phyloP scores from a whole-genome alignment of 2,797 vertebrate genomes.

The Zalophus californianus region DNA sequence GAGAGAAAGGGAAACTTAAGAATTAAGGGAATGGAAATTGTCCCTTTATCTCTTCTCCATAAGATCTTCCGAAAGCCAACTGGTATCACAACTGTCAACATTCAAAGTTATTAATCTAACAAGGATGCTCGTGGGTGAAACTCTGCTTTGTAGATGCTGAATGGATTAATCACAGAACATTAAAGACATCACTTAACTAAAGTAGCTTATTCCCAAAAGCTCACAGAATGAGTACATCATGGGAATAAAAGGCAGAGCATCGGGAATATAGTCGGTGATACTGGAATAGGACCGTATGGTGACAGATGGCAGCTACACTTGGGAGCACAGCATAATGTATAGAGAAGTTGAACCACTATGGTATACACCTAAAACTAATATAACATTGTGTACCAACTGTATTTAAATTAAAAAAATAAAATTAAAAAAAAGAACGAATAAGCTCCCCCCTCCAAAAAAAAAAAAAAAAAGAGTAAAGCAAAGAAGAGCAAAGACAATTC shows the following conservation, averaged over 20 bases:
- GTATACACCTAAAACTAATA: neutral
- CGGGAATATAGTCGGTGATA: neutral
- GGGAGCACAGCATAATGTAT: neutral
- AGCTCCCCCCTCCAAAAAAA: neutral
- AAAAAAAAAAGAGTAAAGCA: neutral
- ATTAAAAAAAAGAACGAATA: neutral
- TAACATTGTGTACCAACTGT: neutral
- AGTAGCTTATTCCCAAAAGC: constrained; percentile 32
- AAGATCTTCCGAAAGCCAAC: neutral
- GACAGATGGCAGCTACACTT: neutral
- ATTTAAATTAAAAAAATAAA: neutral
- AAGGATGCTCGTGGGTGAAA: neutral
- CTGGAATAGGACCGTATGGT: neutral
- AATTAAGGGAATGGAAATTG: neutral
- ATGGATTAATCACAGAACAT: constrained; percentile 37
- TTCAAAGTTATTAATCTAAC: constrained; percentile 30
- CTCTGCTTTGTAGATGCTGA: neutral
- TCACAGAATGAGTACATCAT: neutral
- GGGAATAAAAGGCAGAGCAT: neutral
- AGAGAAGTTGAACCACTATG: neutral
- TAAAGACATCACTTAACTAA: constrained; percentile 48
- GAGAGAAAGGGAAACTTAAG: neutral
- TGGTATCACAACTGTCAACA: neutral
- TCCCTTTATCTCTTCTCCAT: neutral
- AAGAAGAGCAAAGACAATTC: neutral